Evolutionary conservation across 2,797 vertebrate genomes (phyloP).

Genomic region (Periparus ater): DNA sequence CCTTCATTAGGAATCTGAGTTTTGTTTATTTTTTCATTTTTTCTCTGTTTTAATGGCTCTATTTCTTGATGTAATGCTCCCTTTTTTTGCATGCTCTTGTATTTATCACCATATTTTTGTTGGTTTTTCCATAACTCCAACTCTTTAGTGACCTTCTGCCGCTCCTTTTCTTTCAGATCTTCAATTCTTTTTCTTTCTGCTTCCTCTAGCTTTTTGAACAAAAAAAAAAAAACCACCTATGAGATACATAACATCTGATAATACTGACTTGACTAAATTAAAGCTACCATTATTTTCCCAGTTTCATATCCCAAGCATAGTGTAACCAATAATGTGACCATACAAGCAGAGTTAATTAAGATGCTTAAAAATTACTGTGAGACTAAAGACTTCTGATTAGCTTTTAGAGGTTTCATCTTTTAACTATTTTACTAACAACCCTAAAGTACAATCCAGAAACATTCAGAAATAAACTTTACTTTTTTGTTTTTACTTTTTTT

Average conservation of each 20-base stretch:
- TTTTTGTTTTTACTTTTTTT: too few relatives aligned
- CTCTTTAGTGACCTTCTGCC: constrained; percentile 79
- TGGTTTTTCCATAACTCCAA: constrained; percentile 83
- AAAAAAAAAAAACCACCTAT: neutral
- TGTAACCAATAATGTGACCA: neutral
- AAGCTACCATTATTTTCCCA: neutral
- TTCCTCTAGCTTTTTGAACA: constrained; percentile 84
- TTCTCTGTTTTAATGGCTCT: constrained; percentile 23
- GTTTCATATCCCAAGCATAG: neutral
- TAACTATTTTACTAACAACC: neutral
- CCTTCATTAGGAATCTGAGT: neutral
- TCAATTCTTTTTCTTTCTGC: constrained; percentile 84
- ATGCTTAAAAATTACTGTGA: neutral
- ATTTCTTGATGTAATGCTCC: neutral
- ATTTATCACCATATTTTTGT: constrained; percentile 66
- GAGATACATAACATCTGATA: neutral
- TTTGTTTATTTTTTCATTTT: constrained; percentile 10
- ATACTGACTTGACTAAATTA: neutral
- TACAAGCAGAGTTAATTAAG: neutral
- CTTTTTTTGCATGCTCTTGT: neutral
- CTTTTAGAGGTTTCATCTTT: neutral
- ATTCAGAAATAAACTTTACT: neutral
- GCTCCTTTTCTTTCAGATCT: constrained; percentile 83
- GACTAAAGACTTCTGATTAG: neutral
- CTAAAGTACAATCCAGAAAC: neutral